Evolutionary conservation across 2,113 vertebrate species (phyloP).

Genomic region (Phalacrocorax aristotelis): DNA sequence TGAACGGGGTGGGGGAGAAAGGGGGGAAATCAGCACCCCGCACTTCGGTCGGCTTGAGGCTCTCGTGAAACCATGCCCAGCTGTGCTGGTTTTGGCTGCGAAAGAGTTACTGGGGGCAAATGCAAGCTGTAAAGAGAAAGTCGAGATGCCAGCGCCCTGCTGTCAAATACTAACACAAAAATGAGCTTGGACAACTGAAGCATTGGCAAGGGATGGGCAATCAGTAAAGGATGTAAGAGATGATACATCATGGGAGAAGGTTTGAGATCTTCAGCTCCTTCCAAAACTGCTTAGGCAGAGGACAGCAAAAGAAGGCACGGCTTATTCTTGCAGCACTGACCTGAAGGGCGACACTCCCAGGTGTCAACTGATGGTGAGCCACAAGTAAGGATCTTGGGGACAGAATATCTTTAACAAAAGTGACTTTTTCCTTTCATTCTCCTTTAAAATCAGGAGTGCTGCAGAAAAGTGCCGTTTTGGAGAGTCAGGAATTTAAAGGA

Average conservation of each 20-base stretch:
- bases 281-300: not conserved
- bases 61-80: not conserved
- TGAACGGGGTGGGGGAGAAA: not conserved
- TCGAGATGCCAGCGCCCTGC: rapidly evolving
- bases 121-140: not conserved
- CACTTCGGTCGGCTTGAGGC: not conserved
- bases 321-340: not conserved
- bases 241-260: not conserved
- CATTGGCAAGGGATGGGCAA: too few species aligned
- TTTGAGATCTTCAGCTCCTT: not conserved
- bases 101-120: not conserved
- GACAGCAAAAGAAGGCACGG: not conserved
- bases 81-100: too few species aligned
- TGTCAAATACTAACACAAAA: not conserved
- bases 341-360: not conserved
- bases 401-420: not conserved
- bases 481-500: not conserved
- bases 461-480: not conserved
- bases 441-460: not conserved
- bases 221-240: not conserved
- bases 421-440: not conserved
- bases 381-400: not conserved
- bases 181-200: not conserved
- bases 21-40: not conserved
- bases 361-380: not conserved